Percentiles rank a stretch among this genome's conserved stretches.
These are phyloP conservation scores for Subacronicta megacephala DNA, from an alignment of 2,888 invertebrate species.

Conservation along the genomic window DNA sequence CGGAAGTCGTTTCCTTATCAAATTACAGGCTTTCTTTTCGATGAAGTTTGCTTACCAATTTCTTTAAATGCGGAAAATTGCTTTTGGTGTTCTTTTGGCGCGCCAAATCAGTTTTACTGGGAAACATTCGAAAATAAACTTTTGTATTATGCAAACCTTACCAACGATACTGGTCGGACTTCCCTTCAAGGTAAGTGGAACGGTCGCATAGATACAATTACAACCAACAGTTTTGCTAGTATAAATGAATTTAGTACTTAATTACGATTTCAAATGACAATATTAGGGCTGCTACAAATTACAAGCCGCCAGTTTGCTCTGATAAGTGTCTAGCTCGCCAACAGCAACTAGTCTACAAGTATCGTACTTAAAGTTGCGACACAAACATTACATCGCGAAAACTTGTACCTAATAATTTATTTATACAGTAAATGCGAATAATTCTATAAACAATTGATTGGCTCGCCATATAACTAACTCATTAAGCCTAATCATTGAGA, in stretches of 20 bases:
- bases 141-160: slow-evolving; percentile 9
- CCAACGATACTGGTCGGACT: slow-evolving; percentile 8
- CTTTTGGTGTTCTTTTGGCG: slow-evolving; percentile 22
- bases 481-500: slow-evolving; percentile 22
- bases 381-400: slow-evolving; percentile 65
- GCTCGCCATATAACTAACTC: slow-evolving; percentile 13
- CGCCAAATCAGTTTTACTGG: slow-evolving; percentile 27
- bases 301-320: slow-evolving; percentile 56
- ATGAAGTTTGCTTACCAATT: slow-evolving; percentile 32
- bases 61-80: slow-evolving; percentile 50
- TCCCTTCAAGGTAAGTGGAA: slow-evolving; percentile 40
- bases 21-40: slow-evolving; percentile 53
- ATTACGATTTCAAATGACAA: slow-evolving; percentile 50
- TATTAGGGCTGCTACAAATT: slow-evolving; percentile 51
- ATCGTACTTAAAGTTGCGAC: slow-evolving; percentile 62
- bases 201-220: slow-evolving; percentile 19
- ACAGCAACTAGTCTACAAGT: slow-evolving; percentile 59
- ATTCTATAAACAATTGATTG: slow-evolving; percentile 30
- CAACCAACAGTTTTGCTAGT: slow-evolving; percentile 32
- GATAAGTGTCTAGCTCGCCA: slow-evolving; percentile 63
- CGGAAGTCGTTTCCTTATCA: slow-evolving; percentile 43
- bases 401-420: slow-evolving; percentile 67
- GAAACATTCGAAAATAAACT: slow-evolving; percentile 22
- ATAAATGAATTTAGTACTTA: slow-evolving; percentile 37
- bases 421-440: slow-evolving; percentile 54